Conservation (phyloP, 2,888 invertebrate species). For the Ophioninae sp. region DNA sequence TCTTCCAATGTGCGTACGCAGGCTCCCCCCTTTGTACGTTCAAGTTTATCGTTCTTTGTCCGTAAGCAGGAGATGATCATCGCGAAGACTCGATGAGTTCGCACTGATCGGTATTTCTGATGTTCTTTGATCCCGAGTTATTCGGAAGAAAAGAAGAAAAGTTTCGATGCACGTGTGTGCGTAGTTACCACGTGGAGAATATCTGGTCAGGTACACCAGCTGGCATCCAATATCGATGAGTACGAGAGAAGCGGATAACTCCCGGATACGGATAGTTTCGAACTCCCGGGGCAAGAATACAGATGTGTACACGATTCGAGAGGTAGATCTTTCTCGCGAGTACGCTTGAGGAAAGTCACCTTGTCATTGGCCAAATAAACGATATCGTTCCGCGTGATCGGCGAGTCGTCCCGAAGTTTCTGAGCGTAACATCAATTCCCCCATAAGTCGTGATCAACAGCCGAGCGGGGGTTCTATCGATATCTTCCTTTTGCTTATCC, state of each 20-base stretch:
- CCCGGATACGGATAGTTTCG: neutral
- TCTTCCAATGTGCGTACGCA: neutral
- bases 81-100: conserved; percentile 61
- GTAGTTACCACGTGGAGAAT: neutral
- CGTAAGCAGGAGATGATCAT: conserved; percentile 27
- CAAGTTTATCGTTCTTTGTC: neutral
- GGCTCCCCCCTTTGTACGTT: neutral
- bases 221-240: conserved; percentile 28
- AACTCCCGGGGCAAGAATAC: neutral
- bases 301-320: neutral
- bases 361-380: conserved; percentile 75
- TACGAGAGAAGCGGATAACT: neutral
- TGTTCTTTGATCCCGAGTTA: conserved; percentile 65
- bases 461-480: conserved; percentile 34
- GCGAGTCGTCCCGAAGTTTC: conserved; percentile 72
- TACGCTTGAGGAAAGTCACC: conserved; percentile 45
- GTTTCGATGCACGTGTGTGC: neutral
- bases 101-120: conserved; percentile 67
- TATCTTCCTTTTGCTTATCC: conserved; percentile 17
- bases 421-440: conserved; percentile 73
- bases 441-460: conserved; percentile 65
- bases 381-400: conserved; percentile 75
- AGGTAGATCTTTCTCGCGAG: conserved; percentile 5
- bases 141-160: conserved; percentile 58
- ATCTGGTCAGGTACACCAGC: neutral